Conservation (phyloP, 2,113 vertebrate species). For the Fulmarus glacialis region DNA sequence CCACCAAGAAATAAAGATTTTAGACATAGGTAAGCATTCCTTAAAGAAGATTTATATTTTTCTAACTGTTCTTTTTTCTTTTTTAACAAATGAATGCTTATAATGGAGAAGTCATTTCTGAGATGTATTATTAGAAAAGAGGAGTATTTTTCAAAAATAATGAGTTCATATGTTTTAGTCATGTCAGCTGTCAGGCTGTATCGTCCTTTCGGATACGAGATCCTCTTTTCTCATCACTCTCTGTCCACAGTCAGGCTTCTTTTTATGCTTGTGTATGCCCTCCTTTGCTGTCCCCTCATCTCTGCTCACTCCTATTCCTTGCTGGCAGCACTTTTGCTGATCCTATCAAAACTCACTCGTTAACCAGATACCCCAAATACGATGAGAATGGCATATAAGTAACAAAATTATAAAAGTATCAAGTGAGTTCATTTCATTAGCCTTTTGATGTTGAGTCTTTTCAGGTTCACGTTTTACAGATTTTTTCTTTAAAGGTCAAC, state of each 20-base stretch:
- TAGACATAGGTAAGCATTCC: constrained; percentile 97
- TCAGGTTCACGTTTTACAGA: neutral
- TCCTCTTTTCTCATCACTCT: constrained; percentile 40
- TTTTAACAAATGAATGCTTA: constrained; percentile 66
- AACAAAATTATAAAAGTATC: neutral
- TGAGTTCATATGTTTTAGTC: constrained; percentile 64
- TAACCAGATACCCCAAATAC: neutral
- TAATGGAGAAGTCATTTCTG: constrained; percentile 53
- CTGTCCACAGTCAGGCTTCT: neutral
- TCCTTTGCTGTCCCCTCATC: neutral
- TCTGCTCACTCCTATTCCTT: neutral
- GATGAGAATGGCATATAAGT: neutral
- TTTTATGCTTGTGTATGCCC: constrained; percentile 9
- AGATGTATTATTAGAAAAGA: constrained; percentile 48
- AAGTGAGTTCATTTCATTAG: neutral
- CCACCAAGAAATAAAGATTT: constrained; percentile 99
- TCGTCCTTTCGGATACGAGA: constrained; percentile 12
- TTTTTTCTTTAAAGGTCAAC: neutral
- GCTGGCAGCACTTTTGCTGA: constrained; percentile 22
- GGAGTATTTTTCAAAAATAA: constrained; percentile 66
- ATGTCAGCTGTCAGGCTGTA: constrained; percentile 45
- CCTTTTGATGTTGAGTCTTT: neutral
- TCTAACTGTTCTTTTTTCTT: constrained; percentile 55
- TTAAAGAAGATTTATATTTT: constrained; percentile 72
- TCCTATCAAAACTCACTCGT: constrained; percentile 5